Evolutionary conservation across 2,888 invertebrate species (phyloP).

Genomic region (Cactoblastis cactorum): DNA sequence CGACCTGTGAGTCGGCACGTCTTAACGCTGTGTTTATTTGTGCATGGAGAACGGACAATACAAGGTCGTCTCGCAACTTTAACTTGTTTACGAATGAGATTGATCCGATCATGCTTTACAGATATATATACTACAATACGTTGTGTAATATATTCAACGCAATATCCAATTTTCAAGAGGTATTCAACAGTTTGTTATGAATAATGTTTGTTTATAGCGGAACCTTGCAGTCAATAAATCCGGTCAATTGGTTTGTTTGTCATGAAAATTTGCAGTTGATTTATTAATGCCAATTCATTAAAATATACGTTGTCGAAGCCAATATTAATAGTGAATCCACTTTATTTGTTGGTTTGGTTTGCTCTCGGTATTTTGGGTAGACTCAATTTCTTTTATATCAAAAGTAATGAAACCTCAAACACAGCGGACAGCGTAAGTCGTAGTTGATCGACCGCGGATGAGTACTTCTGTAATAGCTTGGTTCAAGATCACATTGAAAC

Average conservation of each 20-base stretch:
- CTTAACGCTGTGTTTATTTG: slow-evolving; percentile 14
- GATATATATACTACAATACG: neutral
- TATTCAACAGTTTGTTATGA: neutral
- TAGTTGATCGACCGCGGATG: slow-evolving; percentile 28
- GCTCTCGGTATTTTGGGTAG: neutral
- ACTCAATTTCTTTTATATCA: neutral
- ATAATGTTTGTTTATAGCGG: neutral
- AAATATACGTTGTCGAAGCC: no score
- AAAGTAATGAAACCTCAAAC: neutral
- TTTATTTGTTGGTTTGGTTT: neutral
- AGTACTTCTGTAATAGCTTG: slow-evolving; percentile 39
- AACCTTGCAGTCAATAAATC: slow-evolving; percentile 22
- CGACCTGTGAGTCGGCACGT: neutral
- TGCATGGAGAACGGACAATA: slow-evolving; percentile 14
- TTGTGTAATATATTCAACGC: neutral
- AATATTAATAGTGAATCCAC: no score
- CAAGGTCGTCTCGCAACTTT: slow-evolving; percentile 5
- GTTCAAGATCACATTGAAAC: slow-evolving; percentile 46
- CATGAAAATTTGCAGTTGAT: slow-evolving; percentile 15
- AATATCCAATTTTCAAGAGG: neutral
- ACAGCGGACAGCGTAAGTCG: slow-evolving; percentile 2
- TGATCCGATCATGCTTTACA: slow-evolving; percentile 4
- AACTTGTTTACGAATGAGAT: neutral
- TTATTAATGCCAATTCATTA: slow-evolving; percentile 16
- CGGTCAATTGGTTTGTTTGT: slow-evolving; percentile 30